Conservation (phyloP, 2,113 vertebrate species). For the Forbesichthys agassizii region DNA sequence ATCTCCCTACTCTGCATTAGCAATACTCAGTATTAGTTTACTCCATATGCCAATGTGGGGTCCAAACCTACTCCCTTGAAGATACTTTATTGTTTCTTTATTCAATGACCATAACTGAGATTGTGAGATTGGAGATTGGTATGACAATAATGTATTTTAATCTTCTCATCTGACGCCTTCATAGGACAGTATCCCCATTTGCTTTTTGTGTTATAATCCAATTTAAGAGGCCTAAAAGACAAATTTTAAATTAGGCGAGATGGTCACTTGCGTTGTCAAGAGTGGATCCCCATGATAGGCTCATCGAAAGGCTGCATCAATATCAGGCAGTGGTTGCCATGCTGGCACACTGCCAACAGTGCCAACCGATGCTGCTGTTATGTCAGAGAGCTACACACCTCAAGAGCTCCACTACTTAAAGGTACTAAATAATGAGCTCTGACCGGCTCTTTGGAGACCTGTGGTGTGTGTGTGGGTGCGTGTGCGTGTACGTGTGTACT, state of each 20-base stretch:
- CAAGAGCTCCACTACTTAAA: conserved; percentile 17
- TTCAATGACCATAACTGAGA: not conserved
- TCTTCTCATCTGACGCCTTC: conserved; percentile 1
- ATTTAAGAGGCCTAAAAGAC: conserved; percentile 34
- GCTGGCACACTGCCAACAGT: conserved; percentile 36
- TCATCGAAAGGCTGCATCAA: conserved; percentile 33
- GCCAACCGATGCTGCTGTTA: conserved; percentile 16
- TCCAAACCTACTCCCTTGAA: too few relatives aligned
- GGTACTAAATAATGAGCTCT: not conserved
- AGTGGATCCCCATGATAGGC: conserved; percentile 28
- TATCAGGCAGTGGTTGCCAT: conserved; percentile 29
- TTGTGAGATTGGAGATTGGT: too few relatives aligned
- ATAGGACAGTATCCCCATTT: not conserved
- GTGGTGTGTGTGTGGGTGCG: not conserved
- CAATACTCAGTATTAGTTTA: not conserved
- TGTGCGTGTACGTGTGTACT: not conserved
- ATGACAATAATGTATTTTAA: conserved; percentile 20
- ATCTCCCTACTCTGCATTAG: not conserved
- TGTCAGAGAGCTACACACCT: not conserved
- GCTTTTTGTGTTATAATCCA: conserved; percentile 14
- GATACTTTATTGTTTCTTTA: too few relatives aligned
- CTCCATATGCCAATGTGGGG: not conserved
- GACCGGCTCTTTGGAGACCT: conserved; percentile 29
- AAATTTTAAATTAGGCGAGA: conserved; percentile 51
- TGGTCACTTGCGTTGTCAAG: conserved; percentile 21